Percentiles rank a stretch among this genome's conserved stretches.
These are phyloP conservation scores for Phrynosoma blainvillii DNA, from an alignment of 2,113 vertebrate genomes.

Conservation along the genomic window DNA sequence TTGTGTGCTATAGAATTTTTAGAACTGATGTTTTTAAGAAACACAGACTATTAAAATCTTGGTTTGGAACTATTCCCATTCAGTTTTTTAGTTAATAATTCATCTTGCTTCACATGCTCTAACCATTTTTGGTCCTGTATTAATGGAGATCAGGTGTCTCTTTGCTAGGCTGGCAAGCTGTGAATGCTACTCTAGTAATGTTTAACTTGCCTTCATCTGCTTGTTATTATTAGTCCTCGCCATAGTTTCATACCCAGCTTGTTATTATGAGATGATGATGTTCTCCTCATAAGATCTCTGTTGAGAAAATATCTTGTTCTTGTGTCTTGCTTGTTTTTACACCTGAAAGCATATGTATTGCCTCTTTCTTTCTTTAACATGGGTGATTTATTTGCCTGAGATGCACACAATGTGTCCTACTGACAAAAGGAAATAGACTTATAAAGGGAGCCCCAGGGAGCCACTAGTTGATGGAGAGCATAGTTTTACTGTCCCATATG, in stretches of 20 bases:
- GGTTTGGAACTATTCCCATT: background rate
- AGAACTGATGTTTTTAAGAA: conserved; percentile 7
- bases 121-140: background rate
- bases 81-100: conserved; percentile 17
- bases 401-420: background rate
- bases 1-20: background rate
- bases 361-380: background rate
- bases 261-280: background rate
- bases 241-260: background rate
- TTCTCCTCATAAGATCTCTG: background rate
- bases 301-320: accelerated
- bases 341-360: background rate
- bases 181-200: background rate
- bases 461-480: background rate
- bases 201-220: background rate
- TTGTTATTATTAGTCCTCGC: background rate
- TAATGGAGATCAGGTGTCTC: background rate
- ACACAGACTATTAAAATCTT: conserved; percentile 16
- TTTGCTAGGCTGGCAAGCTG: background rate
- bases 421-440: background rate
- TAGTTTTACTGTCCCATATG: background rate
- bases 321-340: background rate
- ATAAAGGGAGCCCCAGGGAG: background rate
- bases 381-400: background rate
- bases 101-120: accelerated